Evolutionary conservation across 2,113 vertebrate genomes (phyloP), one percentile per base, ranked within the genome.

Genomic region (Carettochelys insculpta): DNA sequence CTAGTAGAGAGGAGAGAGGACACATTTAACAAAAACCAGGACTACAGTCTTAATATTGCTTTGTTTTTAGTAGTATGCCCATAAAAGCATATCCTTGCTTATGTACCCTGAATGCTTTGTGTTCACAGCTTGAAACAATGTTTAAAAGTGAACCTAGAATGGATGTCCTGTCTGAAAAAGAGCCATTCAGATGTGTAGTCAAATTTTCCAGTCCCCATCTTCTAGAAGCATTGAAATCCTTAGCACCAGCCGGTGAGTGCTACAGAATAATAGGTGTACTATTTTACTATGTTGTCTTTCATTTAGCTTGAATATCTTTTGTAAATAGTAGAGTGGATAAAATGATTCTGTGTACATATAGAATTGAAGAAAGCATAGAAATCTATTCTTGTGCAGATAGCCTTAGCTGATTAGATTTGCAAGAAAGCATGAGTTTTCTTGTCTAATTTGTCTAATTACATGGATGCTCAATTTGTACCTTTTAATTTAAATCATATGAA

Each of bases 161-260:
- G 61, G 71, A 91, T 56, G 96, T 96, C 86, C 95, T 99, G 93
- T 89, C 97, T 25, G 96, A 97, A 65, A 96, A 97, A 19, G 97
- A 98, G 61, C 97, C 98, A 6, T 98, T 99, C 95, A 98, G 96
- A 96, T 99, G 99, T 92, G 90, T 98, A 45, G 96, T 99, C 54
- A 99, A 97, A 93, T 99, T 99, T 98, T 97, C 98, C 43, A 99
- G 99, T 96, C 98, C 97, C 5, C 98, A 99, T 96, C 98, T 99
- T 65, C 95, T 99, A 86, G 99, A 99, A 93, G 98, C 99, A 0
- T 80, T 99, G 65, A 98, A 98, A 90, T 97, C 98, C 94, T 98
- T 98, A 94, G 98, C 98, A 82, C 97, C 98, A 82, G 97, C 98
- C 5, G 99, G 99, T 99, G 82, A 96, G 97, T 96, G 14, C 65